Conservation (phyloP, 2,888 invertebrate genomes). For the Cephus spinipes region DNA sequence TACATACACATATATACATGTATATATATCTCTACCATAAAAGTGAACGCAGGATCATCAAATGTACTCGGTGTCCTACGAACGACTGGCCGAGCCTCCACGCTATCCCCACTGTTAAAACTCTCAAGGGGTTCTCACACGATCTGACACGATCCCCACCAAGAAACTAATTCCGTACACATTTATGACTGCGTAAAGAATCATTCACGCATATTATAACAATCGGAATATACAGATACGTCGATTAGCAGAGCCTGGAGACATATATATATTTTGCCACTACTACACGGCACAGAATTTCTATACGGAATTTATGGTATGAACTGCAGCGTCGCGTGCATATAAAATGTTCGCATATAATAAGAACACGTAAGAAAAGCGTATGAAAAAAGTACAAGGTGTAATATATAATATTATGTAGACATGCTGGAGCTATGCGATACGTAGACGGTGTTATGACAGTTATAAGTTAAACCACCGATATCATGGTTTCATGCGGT, state of each 20-base stretch:
- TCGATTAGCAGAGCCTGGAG: neutral
- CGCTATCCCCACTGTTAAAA: slow-evolving; percentile 39
- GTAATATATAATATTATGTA: neutral
- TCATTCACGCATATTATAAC: neutral
- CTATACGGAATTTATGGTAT: neutral
- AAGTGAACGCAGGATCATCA: slow-evolving; percentile 39
- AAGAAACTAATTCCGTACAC: neutral
- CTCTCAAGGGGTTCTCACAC: slow-evolving; percentile 31
- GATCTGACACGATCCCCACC: slow-evolving; percentile 1
- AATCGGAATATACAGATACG: neutral
- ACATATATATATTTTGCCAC: neutral
- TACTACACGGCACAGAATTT: neutral
- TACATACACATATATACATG: neutral
- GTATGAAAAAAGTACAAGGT: no score
- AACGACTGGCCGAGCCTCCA: slow-evolving; percentile 51
- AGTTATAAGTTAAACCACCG: neutral
- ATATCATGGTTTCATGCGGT: neutral
- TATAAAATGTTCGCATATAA: neutral
- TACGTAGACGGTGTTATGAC: neutral
- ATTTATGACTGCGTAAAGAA: neutral
- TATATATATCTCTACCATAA: slow-evolving; percentile 7
- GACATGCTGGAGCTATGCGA: neutral
- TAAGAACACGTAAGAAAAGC: no score
- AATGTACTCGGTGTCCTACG: slow-evolving; percentile 38
- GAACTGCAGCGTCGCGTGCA: neutral